Percentiles rank a stretch among this genome's conserved stretches.
These are phyloP conservation scores for Clunio marinus DNA, from an alignment of 2,888 invertebrate species.

Conservation along the genomic window DNA sequence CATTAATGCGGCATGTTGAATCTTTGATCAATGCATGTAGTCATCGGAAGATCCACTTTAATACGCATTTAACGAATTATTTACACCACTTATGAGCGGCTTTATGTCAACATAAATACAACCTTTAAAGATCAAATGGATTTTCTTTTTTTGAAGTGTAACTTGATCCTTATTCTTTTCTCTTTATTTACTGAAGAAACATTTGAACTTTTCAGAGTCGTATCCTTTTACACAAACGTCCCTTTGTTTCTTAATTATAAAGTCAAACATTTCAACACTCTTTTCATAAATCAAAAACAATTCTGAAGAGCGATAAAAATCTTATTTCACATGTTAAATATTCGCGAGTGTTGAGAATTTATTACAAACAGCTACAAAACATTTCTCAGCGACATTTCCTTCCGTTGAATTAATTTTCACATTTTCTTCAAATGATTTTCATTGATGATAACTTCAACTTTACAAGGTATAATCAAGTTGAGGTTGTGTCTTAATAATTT, in stretches of 20 bases:
- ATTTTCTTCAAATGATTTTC: background rate
- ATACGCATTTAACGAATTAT: slow-evolving; percentile 33
- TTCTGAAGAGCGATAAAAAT: background rate
- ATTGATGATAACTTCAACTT: no score
- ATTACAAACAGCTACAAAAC: background rate
- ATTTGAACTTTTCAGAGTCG: background rate
- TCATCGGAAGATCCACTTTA: slow-evolving; percentile 27
- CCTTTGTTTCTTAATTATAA: background rate
- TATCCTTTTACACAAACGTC: background rate
- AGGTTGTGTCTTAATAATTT: background rate
- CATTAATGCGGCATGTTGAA: background rate
- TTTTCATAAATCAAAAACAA: background rate
- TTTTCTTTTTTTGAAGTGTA: no score
- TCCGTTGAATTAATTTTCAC: background rate
- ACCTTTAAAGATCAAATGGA: background rate
- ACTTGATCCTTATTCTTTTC: slow-evolving; percentile 4
- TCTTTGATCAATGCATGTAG: slow-evolving; percentile 29
- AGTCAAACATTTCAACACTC: background rate
- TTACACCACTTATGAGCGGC: slow-evolving; percentile 32
- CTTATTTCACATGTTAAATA: background rate
- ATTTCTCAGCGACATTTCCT: background rate
- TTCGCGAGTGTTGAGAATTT: background rate
- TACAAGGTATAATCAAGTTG: no score
- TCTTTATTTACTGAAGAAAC: background rate
- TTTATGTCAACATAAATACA: slow-evolving; percentile 29